Evolutionary conservation across 2,797 vertebrate genomes (phyloP).

Genomic region (Megaceryle alcyon): DNA sequence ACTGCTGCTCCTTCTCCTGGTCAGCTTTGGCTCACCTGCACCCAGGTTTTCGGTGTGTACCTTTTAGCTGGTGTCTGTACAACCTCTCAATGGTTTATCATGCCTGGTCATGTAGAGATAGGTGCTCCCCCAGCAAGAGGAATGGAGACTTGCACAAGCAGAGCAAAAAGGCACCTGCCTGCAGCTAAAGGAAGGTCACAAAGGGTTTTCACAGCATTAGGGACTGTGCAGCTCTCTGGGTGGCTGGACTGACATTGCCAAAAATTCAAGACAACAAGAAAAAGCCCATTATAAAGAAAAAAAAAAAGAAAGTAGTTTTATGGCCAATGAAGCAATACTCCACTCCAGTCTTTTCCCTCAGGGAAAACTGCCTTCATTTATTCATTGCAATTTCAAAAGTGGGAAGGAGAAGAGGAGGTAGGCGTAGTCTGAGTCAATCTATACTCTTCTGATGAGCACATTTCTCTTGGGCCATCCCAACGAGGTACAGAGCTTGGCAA

Average conservation of each 20-base stretch:
- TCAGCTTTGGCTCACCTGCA: slow-evolving; percentile 61
- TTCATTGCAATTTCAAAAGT: background rate
- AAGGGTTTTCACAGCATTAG: background rate
- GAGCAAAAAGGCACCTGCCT: background rate
- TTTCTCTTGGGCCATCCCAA: background rate
- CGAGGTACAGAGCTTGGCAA: background rate
- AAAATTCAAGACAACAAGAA: background rate
- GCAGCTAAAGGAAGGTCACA: background rate
- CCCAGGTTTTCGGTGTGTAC: slow-evolving; percentile 79
- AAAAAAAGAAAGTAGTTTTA: background rate
- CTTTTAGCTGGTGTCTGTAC: background rate
- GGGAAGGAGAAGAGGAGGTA: background rate
- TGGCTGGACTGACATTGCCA: background rate
- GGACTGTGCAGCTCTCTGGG: background rate
- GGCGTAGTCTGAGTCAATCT: background rate
- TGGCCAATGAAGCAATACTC: background rate
- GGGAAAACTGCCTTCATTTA: background rate
- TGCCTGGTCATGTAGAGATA: background rate
- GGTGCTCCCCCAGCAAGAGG: background rate
- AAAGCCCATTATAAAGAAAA: background rate
- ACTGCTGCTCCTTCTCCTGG: slow-evolving; percentile 74
- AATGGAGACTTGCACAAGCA: background rate
- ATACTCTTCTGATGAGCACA: background rate
- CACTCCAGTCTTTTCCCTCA: background rate
- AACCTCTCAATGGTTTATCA: background rate